Conservation (phyloP, 2,888 invertebrate species). For the Steinernema carpocapsae region DNA sequence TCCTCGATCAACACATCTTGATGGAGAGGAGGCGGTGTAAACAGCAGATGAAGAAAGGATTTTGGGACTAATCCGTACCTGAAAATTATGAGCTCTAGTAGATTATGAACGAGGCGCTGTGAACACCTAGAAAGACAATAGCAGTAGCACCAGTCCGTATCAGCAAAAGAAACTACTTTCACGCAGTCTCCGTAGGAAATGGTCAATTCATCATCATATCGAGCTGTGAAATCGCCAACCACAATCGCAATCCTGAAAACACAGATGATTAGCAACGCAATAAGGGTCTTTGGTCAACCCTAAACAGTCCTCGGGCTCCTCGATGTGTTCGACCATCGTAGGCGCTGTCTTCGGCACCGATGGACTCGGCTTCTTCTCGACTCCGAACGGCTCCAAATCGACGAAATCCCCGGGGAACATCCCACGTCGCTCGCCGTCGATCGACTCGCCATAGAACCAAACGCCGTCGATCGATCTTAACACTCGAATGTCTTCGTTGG, state of each 20-base stretch:
- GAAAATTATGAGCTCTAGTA: background rate
- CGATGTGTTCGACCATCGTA: background rate
- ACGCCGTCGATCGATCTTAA: background rate
- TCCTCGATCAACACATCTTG: background rate
- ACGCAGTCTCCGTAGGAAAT: conserved; percentile 11
- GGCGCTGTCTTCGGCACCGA: conserved; percentile 1
- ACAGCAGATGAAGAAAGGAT: background rate
- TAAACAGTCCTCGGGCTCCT: background rate
- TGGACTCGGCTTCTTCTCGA: background rate
- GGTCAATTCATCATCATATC: background rate
- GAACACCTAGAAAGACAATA: background rate
- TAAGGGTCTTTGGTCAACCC: too few species aligned
- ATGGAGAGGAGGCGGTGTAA: background rate
- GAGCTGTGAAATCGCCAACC: background rate
- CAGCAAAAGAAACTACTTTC: conserved; percentile 7
- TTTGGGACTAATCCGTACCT: background rate
- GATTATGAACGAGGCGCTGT: background rate
- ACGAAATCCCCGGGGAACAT: conserved; percentile 23
- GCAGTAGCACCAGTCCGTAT: conserved; percentile 18
- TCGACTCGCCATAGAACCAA: conserved; percentile 17
- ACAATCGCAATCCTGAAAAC: conserved; percentile 17
- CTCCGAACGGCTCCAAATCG: background rate
- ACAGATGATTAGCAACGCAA: too few species aligned
- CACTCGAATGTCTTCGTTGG: conserved; percentile 15
- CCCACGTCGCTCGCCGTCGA: conserved; percentile 15